These are phyloP conservation scores for Brotula barbata DNA, from an alignment of 2,797 vertebrate species.

Conservation along the genomic window DNA sequence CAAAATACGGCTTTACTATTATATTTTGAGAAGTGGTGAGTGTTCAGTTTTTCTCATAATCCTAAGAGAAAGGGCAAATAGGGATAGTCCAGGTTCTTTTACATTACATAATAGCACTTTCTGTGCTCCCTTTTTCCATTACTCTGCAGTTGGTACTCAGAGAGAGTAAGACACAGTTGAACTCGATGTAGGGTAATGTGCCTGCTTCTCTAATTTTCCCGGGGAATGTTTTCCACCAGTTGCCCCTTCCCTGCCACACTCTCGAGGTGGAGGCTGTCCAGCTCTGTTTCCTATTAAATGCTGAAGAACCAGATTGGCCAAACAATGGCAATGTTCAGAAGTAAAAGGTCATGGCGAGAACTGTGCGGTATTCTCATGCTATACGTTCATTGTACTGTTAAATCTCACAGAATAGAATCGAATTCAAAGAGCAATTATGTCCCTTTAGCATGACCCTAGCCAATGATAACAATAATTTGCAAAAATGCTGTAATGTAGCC, in stretches of 20 bases:
- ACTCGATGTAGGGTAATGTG: conserved; percentile 31
- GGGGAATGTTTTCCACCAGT: conserved; percentile 34
- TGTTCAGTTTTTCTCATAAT: conserved; percentile 31
- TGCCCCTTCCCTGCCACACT: conserved; percentile 37
- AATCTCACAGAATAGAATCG: too few relatives aligned
- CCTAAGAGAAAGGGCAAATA: conserved; percentile 39
- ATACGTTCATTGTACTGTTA: neutral
- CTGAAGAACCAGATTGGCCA: conserved; percentile 15
- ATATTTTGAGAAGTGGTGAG: conserved; percentile 21
- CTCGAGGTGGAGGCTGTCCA: conserved; percentile 20
- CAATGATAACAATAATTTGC: too few relatives aligned
- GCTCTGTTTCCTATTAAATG: conserved; percentile 43
- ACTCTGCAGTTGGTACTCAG: conserved; percentile 29
- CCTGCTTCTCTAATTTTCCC: conserved; percentile 39
- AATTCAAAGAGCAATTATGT: neutral
- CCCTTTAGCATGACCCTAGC: conserved; percentile 15
- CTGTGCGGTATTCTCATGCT: conserved; percentile 12
- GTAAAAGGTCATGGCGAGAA: conserved; percentile 44
- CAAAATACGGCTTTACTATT: conserved; percentile 9
- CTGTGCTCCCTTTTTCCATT: conserved; percentile 37
- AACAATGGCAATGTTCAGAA: conserved; percentile 13
- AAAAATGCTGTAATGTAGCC: too few relatives aligned
- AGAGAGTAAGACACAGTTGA: conserved; percentile 16
- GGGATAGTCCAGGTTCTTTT: conserved; percentile 47
- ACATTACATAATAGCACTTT: conserved; percentile 56